Conservation (phyloP, 2,888 invertebrate species). For the Tholera decimalis region DNA sequence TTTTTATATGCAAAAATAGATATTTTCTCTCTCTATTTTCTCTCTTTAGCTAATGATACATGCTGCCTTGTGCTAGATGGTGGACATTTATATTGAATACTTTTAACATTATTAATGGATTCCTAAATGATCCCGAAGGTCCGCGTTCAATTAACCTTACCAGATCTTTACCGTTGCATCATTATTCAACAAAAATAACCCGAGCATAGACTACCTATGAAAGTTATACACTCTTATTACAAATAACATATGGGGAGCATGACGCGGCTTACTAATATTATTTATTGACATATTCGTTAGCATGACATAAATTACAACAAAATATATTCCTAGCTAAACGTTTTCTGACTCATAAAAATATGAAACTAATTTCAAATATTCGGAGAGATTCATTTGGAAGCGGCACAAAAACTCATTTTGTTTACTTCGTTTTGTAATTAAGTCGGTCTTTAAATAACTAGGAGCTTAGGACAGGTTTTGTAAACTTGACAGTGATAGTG, state of each 20-base stretch:
- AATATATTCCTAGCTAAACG: conserved; percentile 67
- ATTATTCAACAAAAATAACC: conserved; percentile 27
- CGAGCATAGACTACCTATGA: conserved; percentile 25
- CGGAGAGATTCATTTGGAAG: conserved; percentile 56
- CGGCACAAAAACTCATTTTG: conserved; percentile 55
- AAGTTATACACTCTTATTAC: conserved; percentile 42
- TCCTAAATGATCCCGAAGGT: conserved; percentile 17
- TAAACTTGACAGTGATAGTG: conserved; percentile 45
- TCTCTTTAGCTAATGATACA: background rate
- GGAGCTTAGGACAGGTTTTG: conserved; percentile 40
- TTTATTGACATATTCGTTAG: conserved; percentile 84
- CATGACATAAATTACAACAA: conserved; percentile 76
- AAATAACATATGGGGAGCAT: conserved; percentile 58
- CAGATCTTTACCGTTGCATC: conserved; percentile 28
- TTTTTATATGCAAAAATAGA: background rate
- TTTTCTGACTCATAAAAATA: conserved; percentile 68
- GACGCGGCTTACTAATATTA: conserved; percentile 71
- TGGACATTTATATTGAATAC: background rate
- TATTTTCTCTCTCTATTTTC: background rate
- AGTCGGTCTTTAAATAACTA: conserved; percentile 45
- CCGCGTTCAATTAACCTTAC: conserved; percentile 37
- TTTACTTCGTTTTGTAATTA: conserved; percentile 66
- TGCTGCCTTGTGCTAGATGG: background rate
- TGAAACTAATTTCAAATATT: conserved; percentile 65
- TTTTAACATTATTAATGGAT: conserved; percentile 7